phyloP scores from a whole-genome alignment of 2,797 vertebrate species.

The Siniperca scherzeri region DNA sequence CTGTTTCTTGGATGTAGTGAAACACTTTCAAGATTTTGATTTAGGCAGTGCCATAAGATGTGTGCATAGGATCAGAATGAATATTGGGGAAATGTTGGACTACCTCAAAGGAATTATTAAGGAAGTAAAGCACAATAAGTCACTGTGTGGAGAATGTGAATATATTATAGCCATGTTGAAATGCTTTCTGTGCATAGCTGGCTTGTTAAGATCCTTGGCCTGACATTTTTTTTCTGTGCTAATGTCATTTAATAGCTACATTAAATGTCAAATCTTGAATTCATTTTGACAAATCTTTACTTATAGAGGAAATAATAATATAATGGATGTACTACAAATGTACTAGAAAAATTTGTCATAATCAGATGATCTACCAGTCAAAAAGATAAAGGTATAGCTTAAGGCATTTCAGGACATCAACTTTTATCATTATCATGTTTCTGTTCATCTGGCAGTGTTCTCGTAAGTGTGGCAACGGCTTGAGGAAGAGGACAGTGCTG shows the following conservation, averaged over 20 bases:
- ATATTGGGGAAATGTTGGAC: slow-evolving; percentile 33
- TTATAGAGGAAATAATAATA: background rate
- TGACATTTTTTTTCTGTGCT: slow-evolving; percentile 8
- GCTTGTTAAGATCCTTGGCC: slow-evolving; percentile 24
- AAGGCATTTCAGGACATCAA: background rate
- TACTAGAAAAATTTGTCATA: background rate
- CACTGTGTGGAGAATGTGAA: slow-evolving; percentile 41
- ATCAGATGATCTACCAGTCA: background rate
- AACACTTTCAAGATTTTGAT: slow-evolving; percentile 39
- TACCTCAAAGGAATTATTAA: slow-evolving; percentile 44
- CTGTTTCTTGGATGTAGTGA: slow-evolving; percentile 31
- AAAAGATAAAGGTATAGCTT: background rate
- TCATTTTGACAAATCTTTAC: background rate
- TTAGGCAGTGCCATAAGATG: slow-evolving; percentile 37
- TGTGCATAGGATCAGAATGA: slow-evolving; percentile 32
- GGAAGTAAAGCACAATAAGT: slow-evolving; percentile 42
- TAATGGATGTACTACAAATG: background rate
- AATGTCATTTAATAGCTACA: background rate
- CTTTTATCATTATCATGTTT: slow-evolving; percentile 10
- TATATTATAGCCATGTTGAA: slow-evolving; percentile 26
- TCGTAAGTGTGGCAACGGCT: slow-evolving; percentile 90
- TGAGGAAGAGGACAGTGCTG: slow-evolving; percentile 86
- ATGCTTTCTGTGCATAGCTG: slow-evolving; percentile 20
- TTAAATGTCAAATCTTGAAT: slow-evolving; percentile 10
- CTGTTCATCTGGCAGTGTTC: slow-evolving; percentile 86